Evolutionary conservation across 2,113 vertebrate species (phyloP), one percentile per base, ranked within the genome.

Genomic region (Ammodytes marinus): DNA sequence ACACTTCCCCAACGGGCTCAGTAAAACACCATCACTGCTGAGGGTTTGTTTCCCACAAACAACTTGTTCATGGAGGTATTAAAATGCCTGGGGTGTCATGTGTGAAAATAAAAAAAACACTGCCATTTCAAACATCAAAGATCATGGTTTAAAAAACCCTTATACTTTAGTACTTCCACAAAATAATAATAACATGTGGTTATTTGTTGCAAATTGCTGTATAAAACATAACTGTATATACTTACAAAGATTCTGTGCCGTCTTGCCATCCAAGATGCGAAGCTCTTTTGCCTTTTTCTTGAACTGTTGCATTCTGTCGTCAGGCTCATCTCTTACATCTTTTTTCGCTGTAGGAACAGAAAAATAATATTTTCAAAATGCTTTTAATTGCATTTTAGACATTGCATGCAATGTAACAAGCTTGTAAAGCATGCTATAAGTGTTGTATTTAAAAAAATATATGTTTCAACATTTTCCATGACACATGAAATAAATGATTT

Each of bases 171-270:
- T n/a, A 27, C 14, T 19, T 42, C 27, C 4, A 53, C 71, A 7
- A 79, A 61, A 9, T 37, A 40, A 42, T 39, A 11, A 77, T n/a
- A n/a, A 77, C 37, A 9, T 52, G 63, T 17, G 39, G 1, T 61
- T 57, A 77, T 1, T 12, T 9, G 15, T 40, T 49, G 42, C 40
- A 60, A 69, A 74, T 69, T 19, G 40, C 3, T n/a, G 0, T 13
- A 53, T 50, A 66, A 17, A 4, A 83, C 27, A 78, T 2, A 63
- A 17, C 5, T 47, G 7, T 11, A 9, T 73, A 89, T 88, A 97
- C 98, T 93, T 95, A 99, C 98, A 99, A 11, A 99, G 93, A 90
- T 99, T 99, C 88, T 99, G 98, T 4, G 98, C 98, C 0, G 96
- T 97, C 94, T 99, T 99, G 52, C 95, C 60, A 87, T 99, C 97